A percentile compares a stretch with the other conserved stretches of the same genome.
These are phyloP conservation scores for Tipula confusa DNA, from an alignment of 2,888 invertebrate genomes.

Conservation along the genomic window DNA sequence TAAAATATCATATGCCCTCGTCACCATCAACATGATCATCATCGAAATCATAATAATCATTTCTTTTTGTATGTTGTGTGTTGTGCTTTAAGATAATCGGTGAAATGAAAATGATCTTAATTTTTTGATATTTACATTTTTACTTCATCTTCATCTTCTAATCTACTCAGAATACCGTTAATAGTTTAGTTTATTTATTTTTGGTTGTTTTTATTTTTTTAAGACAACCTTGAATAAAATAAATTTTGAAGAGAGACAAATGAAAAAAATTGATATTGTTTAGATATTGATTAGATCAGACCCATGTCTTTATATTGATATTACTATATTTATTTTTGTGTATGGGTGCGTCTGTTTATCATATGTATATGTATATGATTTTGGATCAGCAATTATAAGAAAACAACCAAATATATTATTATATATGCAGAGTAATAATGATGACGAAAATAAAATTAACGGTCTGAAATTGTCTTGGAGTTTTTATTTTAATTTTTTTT, in stretches of 20 bases:
- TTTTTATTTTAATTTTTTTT: too few species aligned
- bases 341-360: not conserved
- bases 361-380: not conserved
- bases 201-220: not conserved
- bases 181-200: not conserved
- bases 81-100: not conserved
- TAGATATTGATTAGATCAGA: slow-evolving; percentile 20
- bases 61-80: not conserved
- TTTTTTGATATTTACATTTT: not conserved
- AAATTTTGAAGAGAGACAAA: not conserved
- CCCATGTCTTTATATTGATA: not conserved
- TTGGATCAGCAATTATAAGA: not conserved
- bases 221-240: slow-evolving; percentile 12
- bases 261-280: not conserved
- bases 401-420: too few species aligned
- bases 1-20: not conserved
- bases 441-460: not conserved
- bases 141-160: slow-evolving; percentile 3
- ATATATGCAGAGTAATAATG: too few species aligned
- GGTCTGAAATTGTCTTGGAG: not conserved
- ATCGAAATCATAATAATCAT: not conserved
- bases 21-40: not conserved
- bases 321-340: too few species aligned
- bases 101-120: slow-evolving; percentile 25
- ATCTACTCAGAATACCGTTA: slow-evolving; percentile 25